These are phyloP conservation scores for Babylonia areolata DNA, from an alignment of 1,140 invertebrate genomes.

Conservation along the genomic window DNA sequence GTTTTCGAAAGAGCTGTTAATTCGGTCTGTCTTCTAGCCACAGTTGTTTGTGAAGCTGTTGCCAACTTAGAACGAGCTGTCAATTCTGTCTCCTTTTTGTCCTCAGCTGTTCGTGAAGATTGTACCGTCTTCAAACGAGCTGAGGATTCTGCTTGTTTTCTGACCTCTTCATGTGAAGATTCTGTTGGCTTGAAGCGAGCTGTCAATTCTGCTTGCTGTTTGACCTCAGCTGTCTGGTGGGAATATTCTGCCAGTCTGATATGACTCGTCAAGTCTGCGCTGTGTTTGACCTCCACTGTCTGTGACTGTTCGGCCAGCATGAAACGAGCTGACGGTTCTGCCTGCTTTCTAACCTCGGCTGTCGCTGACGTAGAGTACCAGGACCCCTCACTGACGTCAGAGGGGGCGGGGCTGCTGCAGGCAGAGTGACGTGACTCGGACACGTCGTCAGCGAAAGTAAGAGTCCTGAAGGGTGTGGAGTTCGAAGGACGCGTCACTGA, in stretches of 20 bases:
- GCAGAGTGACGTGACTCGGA: slow-evolving; percentile 25
- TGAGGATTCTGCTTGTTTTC: not conserved
- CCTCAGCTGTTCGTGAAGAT: not conserved
- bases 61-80: not conserved
- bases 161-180: too few relatives aligned
- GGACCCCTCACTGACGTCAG: slow-evolving; percentile 41
- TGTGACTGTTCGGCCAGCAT: not conserved
- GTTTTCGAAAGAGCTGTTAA: not conserved
- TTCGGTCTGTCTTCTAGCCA: too few relatives aligned
- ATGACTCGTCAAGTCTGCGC: not conserved
- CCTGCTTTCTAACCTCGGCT: slow-evolving; percentile 35
- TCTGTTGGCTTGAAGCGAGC: slow-evolving; percentile 1
- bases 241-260: not conserved
- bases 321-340: not conserved
- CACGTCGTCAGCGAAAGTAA: not conserved
- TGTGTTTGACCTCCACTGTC: too few relatives aligned
- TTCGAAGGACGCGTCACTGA: not conserved
- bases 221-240: too few relatives aligned
- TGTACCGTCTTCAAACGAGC: not conserved
- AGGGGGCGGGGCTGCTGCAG: slow-evolving; percentile 35
- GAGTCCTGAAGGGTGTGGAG: not conserved
- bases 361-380: slow-evolving; percentile 38
- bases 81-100: too few relatives aligned
- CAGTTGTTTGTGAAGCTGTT: not conserved
- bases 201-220: not conserved